Evolutionary conservation across 2,113 vertebrate genomes (phyloP).

Genomic region (Scomber japonicus): DNA sequence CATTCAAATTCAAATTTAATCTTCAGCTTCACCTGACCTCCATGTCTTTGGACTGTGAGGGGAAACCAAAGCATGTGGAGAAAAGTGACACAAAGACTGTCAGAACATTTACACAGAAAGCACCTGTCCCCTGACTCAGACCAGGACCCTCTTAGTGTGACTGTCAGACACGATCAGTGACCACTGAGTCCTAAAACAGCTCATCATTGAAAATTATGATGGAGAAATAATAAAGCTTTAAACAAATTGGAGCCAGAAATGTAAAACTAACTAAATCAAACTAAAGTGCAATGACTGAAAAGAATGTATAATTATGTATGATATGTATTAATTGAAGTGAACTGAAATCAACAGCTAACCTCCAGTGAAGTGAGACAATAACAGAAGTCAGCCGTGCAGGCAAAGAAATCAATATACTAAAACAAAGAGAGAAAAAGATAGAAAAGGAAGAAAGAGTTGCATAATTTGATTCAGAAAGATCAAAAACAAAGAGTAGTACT

Average conservation of each 20-base stretch:
- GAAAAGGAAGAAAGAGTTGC: too few species aligned
- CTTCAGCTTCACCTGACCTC: constrained; percentile 38
- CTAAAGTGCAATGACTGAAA: constrained; percentile 8
- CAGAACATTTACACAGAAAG: background rate
- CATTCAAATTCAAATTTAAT: constrained; percentile 42
- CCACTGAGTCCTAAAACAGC: background rate
- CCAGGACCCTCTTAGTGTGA: background rate
- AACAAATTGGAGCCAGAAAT: constrained; percentile 28
- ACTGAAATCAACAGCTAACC: constrained; percentile 16
- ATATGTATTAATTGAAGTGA: constrained; percentile 32
- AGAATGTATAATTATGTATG: background rate
- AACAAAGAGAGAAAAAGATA: background rate
- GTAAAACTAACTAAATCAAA: constrained; percentile 38
- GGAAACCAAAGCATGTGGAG: constrained; percentile 12
- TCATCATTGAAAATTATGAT: constrained; percentile 6
- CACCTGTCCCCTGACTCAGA: background rate
- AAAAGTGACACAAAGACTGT: background rate
- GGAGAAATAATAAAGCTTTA: constrained; percentile 31
- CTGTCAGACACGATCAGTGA: constrained; percentile 1
- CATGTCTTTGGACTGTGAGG: constrained; percentile 28
- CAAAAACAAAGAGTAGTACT: too few species aligned
- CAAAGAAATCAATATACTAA: constrained; percentile 4
- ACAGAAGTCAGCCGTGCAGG: background rate
- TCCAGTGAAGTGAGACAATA: constrained; percentile 11
- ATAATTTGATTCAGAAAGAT: too few species aligned